Evolutionary conservation across 2,888 invertebrate genomes (phyloP).

Genomic region (Nezara viridula): DNA sequence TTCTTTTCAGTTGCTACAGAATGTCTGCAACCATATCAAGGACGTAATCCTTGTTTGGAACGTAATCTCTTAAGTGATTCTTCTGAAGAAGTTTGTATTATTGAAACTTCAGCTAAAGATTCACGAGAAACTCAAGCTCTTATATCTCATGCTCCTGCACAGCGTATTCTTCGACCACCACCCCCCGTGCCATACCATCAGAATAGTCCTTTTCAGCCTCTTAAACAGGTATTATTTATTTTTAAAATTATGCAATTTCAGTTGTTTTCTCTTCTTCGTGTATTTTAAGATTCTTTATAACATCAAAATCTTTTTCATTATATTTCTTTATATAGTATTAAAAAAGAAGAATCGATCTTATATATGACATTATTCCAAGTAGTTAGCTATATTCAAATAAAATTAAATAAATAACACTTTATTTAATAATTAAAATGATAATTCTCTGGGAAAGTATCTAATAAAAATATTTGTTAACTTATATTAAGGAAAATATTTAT

Average conservation of each 20-base stretch:
- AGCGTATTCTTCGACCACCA: conserved; percentile 67
- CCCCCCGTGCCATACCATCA: conserved; percentile 63
- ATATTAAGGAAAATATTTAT: no score
- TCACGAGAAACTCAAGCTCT: conserved; percentile 66
- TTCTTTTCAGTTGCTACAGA: conserved; percentile 53
- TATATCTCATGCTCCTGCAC: conserved; percentile 68
- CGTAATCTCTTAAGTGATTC: conserved; percentile 76
- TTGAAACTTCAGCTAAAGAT: conserved; percentile 68
- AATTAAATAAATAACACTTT: no score
- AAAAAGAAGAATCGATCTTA: no score
- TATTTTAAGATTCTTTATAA: no score
- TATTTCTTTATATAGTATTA: no score
- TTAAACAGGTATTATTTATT: conserved; percentile 56
- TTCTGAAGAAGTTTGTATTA: conserved; percentile 60
- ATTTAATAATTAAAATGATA: no score
- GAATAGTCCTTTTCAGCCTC: conserved; percentile 62
- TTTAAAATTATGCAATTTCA: neutral
- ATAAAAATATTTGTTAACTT: no score
- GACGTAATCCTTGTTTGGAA: conserved; percentile 86
- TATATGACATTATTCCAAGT: no score
- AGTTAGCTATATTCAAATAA: no score
- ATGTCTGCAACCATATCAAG: conserved; percentile 83
- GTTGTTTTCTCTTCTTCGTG: neutral
- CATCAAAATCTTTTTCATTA: no score
- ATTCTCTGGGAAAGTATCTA: no score